Base-by-base conservation (phyloP, 1,140 invertebrate species). In the Pectinophora gossypiella region DNA sequence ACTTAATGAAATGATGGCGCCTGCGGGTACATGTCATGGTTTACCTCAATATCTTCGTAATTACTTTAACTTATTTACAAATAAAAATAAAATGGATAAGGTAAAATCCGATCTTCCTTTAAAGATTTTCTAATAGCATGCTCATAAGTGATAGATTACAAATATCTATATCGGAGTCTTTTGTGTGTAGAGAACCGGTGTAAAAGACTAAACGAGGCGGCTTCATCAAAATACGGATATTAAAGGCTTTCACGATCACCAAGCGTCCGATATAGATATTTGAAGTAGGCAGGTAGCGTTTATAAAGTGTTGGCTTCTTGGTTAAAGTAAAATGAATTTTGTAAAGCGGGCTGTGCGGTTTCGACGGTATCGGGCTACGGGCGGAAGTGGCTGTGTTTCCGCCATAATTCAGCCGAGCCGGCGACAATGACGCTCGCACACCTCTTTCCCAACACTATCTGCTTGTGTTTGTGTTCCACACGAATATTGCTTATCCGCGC, bases 321-420 rank as follows among this genome's bases (percentile, higher is more conserved):
- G 12, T 5, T 5, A 12, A 27, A 27, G 5, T 6, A 27, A 27
- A 27, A 27, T 58, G 56, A 52, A 53, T 58, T 58, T 58, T 58
- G 40, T 38, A 38, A 13, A 38, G 35, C 35, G 6, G 13, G 35
- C 9, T 6, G 3, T 4, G 35, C 13, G 35, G 6, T 38, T 6
- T 6, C 35, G 35, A 13, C 35, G 35, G 35, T 38, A 38, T 38
- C 35, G 35, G 35, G 6, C 13, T 38, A 6, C 12, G 5, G 35
- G 13, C 60, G 64, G 61, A 71, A 64, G 64, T 60, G 50, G 49
- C 56, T 48, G 51, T 51, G 64, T 64, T 59, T 51, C 64, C 59
- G 64, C 57, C 48, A 71, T 72, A 68, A 72, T 59, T 72, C 62
- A 68, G 53, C 48, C 51, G 54, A 51, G 51, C 55, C 51, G 48